Evolutionary conservation across 2,888 invertebrate genomes (phyloP), one percentile per base, ranked within the genome.

Genomic region (Lamellibrachia satsuma): DNA sequence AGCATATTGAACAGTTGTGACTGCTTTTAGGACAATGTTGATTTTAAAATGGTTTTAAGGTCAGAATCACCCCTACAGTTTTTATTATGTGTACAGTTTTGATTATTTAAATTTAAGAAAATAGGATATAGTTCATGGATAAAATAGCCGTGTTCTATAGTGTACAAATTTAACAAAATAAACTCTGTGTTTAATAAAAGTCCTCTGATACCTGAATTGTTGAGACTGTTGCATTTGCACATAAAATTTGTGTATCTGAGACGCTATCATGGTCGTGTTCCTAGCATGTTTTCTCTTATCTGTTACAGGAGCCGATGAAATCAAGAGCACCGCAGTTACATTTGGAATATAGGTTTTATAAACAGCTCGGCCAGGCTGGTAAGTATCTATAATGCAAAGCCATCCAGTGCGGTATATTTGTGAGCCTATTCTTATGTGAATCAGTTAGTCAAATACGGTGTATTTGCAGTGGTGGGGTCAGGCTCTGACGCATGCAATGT

Each of bases 281-380:
- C 75, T 75, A 75, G 15, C 22, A 75, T 75, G 4, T 75, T n/a
- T 22, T 75, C 22, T 75, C 75, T 60, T 60, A 15, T 75, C 15
- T 75, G 75, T 75, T 75, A 6, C 95, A 97, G 97, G 99, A 99
- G 98, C 99, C 99, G 96, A 99, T 99, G 99, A 99, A 99, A 97
- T 99, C 99, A 96, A 99, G 99, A 97, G 99, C 99, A 96, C 99
- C 99, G 94, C 99, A 99, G 97, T 97, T 99, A 96, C 99, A 99
- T 97, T 98, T 99, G 97, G 99, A 99, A 97, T 99, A 99, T 98
- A 98, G 99, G 97, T 99, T 99, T 98, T 99, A 99, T 97, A 99
- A 99, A 97, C 98, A 99, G 97, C 98, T 99, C 97, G 99, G 99
- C 97, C 95, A 96, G 94, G 94, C 95, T 94, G 96, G 96, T 99